Evolutionary conservation across 30 jellyfish, hydroid and myxozoan genomes (phyloP).

Genomic region (Mastigias papua): DNA sequence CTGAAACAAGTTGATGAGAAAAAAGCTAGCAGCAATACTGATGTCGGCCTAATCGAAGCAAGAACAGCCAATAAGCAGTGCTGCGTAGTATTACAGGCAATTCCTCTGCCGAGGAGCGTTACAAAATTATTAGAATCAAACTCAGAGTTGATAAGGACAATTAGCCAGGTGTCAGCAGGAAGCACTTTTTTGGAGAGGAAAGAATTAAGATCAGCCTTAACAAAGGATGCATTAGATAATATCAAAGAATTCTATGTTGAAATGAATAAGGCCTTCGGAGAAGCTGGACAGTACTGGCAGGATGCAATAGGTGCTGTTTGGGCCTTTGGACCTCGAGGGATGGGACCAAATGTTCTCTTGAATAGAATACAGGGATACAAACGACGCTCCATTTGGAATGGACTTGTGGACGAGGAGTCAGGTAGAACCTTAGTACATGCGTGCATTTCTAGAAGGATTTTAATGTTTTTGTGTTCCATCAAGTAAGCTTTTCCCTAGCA

Average conservation of each 20-base stretch:
- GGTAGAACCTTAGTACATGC: neutral
- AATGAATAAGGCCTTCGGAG: slow-evolving; percentile 61
- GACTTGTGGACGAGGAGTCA: slow-evolving; percentile 36
- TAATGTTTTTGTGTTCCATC: neutral
- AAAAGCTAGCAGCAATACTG: slow-evolving; percentile 39
- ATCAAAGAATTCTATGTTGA: slow-evolving; percentile 53
- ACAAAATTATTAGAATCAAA: slow-evolving; percentile 66
- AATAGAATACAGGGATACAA: slow-evolving; percentile 78
- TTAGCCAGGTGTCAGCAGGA: slow-evolving; percentile 74
- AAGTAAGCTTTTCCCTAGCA: too few relatives aligned
- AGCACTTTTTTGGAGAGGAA: slow-evolving; percentile 71
- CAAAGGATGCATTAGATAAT: slow-evolving; percentile 45
- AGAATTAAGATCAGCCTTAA: slow-evolving; percentile 45
- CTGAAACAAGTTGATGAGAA: slow-evolving; percentile 53
- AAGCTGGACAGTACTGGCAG: slow-evolving; percentile 79
- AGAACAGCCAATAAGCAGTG: slow-evolving; percentile 75
- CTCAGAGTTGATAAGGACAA: slow-evolving; percentile 63
- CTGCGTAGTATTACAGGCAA: slow-evolving; percentile 83
- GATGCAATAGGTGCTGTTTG: slow-evolving; percentile 77
- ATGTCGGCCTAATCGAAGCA: slow-evolving; percentile 93
- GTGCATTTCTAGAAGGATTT: neutral
- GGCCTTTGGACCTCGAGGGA: slow-evolving; percentile 98
- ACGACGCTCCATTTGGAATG: slow-evolving; percentile 86
- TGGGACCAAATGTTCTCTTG: slow-evolving; percentile 79
- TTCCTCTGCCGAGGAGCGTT: slow-evolving; percentile 75